phyloP scores from a whole-genome alignment of 30 jellyfish, hydroid and myxozoan species.

The Aurelia sp. region DNA sequence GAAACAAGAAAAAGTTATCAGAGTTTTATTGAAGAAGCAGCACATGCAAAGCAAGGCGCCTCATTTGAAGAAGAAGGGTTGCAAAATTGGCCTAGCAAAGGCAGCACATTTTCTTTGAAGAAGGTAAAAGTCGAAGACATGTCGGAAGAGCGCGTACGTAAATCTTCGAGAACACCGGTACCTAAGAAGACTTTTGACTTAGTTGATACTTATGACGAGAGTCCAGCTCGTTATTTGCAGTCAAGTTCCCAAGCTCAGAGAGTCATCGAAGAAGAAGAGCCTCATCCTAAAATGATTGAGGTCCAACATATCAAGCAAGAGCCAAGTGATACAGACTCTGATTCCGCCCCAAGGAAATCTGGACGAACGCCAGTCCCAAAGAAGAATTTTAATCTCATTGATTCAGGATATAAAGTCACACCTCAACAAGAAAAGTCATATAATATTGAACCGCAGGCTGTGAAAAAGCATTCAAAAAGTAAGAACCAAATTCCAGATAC shows the following conservation, averaged over 20 bases:
- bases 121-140: slow-evolving; percentile 21
- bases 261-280: background rate
- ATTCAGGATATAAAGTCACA: background rate
- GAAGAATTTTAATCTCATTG: slow-evolving; percentile 44
- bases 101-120: background rate
- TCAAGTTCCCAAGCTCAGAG: background rate
- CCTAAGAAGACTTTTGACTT: slow-evolving; percentile 72
- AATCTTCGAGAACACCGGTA: slow-evolving; percentile 82
- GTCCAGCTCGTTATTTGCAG: background rate
- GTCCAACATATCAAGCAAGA: slow-evolving; percentile 10
- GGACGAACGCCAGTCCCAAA: slow-evolving; percentile 63
- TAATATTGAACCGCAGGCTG: background rate
- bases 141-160: slow-evolving; percentile 69
- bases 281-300: background rate
- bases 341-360: slow-evolving; percentile 61
- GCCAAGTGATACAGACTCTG: slow-evolving; percentile 37
- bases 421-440: background rate
- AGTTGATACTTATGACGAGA: slow-evolving; percentile 42
- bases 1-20: slow-evolving; percentile 96
- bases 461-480: background rate
- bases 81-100: background rate
- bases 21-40: slow-evolving; percentile 62
- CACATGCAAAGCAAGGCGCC: slow-evolving; percentile 6
- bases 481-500: background rate
- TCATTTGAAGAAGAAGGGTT: background rate